These are phyloP conservation scores for Emmelina monodactyla DNA, from an alignment of 2,888 invertebrate species.

Conservation along the genomic window DNA sequence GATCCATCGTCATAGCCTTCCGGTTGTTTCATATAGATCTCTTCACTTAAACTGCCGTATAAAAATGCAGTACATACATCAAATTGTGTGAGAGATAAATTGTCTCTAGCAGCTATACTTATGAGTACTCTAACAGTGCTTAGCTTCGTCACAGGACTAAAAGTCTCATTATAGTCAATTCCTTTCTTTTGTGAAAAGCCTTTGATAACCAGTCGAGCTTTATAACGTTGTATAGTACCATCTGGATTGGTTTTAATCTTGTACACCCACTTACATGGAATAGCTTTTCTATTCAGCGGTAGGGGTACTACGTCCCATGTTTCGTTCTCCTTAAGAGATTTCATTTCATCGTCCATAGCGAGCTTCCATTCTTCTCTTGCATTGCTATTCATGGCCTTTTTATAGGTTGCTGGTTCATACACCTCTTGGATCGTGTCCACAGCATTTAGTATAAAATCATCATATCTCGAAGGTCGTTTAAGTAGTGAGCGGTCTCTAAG, in stretches of 20 bases:
- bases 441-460: no score
- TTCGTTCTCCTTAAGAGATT: no score
- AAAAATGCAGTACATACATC: conserved; percentile 4
- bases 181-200: conserved; percentile 7
- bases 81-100: not conserved
- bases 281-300: no score
- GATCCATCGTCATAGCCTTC: not conserved
- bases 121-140: conserved; percentile 1
- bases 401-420: no score
- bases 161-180: conserved; percentile 2
- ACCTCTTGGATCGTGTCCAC: no score
- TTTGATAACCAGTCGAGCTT: conserved; percentile 14
- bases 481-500: no score
- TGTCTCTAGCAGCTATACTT: conserved; percentile 5
- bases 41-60: conserved; percentile 1
- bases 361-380: conserved; percentile 12
- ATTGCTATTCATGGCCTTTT: no score
- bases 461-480: no score
- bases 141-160: conserved; percentile 2
- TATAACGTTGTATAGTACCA: conserved; percentile 15
- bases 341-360: conserved; percentile 21
- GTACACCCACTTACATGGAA: no score
- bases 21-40: conserved; percentile 3
- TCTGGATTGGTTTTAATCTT: conserved; percentile 15
- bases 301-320: no score